Evolutionary conservation across 2,888 invertebrate species (phyloP).

Genomic region (Therioaphis trifolii): DNA sequence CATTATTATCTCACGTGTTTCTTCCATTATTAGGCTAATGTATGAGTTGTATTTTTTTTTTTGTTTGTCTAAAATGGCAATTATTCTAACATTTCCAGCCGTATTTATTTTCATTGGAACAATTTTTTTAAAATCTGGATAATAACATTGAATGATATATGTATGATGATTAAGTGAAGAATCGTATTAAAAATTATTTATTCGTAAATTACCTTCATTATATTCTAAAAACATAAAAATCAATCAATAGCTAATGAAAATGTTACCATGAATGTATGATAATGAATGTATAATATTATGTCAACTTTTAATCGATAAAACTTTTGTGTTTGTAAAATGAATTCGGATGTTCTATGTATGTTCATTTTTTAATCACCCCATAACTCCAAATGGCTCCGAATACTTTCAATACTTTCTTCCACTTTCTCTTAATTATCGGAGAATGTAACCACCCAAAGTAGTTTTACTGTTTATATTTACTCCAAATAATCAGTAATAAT

Average conservation of each 20-base stretch:
- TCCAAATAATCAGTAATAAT: constrained; percentile 33
- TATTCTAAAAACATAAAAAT: not conserved
- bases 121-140: no score
- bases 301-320: not conserved
- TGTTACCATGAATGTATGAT: no score
- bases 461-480: constrained; percentile 28
- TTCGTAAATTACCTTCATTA: not conserved
- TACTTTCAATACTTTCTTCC: constrained; percentile 60
- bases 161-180: not conserved
- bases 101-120: not conserved
- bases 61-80: not conserved
- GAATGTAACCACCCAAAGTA: constrained; percentile 34
- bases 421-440: constrained; percentile 58
- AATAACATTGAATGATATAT: no score
- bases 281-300: no score
- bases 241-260: not conserved
- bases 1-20: constrained; percentile 48
- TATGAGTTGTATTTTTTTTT: not conserved
- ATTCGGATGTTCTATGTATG: not conserved
- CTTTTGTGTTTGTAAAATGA: not conserved
- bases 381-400: constrained; percentile 15
- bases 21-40: constrained; percentile 33
- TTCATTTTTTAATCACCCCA: constrained; percentile 15
- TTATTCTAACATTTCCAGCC: not conserved
- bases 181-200: not conserved